phyloP scores from a whole-genome alignment of 2,113 vertebrate genomes.

The Electrona antarctica region DNA sequence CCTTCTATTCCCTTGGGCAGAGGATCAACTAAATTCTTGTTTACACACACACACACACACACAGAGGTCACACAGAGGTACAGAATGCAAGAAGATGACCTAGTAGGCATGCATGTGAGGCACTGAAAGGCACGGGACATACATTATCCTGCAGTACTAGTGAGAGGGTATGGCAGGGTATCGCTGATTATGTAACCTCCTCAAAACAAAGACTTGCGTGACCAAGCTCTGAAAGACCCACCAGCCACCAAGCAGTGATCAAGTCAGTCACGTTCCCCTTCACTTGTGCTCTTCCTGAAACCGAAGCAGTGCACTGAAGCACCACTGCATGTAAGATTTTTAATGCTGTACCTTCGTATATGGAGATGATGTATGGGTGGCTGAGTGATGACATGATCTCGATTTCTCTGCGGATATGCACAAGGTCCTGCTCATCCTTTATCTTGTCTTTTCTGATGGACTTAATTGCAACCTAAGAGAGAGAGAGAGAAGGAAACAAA shows the following conservation, averaged over 20 bases:
- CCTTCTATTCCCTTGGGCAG: slow-evolving; percentile 5
- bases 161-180: background rate
- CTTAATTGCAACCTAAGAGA: slow-evolving; percentile 92
- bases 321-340: background rate
- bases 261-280: slow-evolving; percentile 38
- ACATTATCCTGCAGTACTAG: slow-evolving; percentile 16
- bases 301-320: background rate
- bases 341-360: slow-evolving; percentile 89
- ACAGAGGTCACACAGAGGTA: slow-evolving; percentile 16
- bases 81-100: background rate
- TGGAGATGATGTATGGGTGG: slow-evolving; percentile 94
- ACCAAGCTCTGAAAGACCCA: slow-evolving; percentile 36
- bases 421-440: slow-evolving; percentile 93
- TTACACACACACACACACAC: slow-evolving; percentile 18
- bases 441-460: slow-evolving; percentile 96
- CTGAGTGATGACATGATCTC: slow-evolving; percentile 98
- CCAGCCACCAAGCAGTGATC: slow-evolving; percentile 28
- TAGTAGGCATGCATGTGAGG: slow-evolving; percentile 7
- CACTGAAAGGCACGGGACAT: slow-evolving; percentile 33
- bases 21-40: background rate
- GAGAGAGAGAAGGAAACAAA: background rate
- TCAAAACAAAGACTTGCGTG: slow-evolving; percentile 67
- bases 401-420: slow-evolving; percentile 94
- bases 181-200: slow-evolving; percentile 56
- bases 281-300: background rate